phyloP scores from a whole-genome alignment of 2,888 invertebrate genomes.

The Erebia aethiops region DNA sequence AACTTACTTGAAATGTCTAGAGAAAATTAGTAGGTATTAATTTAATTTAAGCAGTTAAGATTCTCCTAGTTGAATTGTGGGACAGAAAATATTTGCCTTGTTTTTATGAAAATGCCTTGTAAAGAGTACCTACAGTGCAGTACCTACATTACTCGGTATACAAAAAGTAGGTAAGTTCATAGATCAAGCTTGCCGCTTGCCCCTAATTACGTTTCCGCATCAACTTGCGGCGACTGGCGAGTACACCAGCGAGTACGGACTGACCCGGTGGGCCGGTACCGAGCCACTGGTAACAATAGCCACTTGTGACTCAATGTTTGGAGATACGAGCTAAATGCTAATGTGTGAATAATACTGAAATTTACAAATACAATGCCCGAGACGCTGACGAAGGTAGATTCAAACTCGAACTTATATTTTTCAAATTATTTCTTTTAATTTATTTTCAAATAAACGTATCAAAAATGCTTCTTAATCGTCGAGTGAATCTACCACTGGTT shows the following conservation, averaged over 20 bases:
- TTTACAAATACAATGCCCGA: slow-evolving; percentile 5
- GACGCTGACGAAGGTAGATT: background rate
- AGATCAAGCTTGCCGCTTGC: slow-evolving; percentile 38
- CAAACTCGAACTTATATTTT: too few species aligned
- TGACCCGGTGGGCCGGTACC: background rate
- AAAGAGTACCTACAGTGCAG: background rate
- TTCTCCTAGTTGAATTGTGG: background rate
- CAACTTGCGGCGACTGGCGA: slow-evolving; percentile 42
- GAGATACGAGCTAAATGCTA: background rate
- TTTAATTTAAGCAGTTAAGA: background rate
- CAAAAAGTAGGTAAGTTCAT: slow-evolving; percentile 18
- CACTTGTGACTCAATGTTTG: slow-evolving; percentile 9
- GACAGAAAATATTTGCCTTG: background rate
- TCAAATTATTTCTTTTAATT: too few species aligned
- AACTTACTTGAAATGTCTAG: too few species aligned
- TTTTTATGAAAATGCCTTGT: background rate
- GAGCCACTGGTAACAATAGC: background rate
- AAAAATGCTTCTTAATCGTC: too few species aligned
- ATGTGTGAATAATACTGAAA: slow-evolving; percentile 4
- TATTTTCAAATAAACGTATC: too few species aligned
- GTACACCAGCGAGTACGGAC: background rate
- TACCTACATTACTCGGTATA: background rate
- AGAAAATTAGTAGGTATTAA: too few species aligned
- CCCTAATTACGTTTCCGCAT: slow-evolving; percentile 68
- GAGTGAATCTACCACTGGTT: too few species aligned